Percentiles rank a stretch among this genome's conserved stretches.
phyloP scores from a whole-genome alignment of 2,113 vertebrate genomes.

The Cephalopterus ornatus region DNA sequence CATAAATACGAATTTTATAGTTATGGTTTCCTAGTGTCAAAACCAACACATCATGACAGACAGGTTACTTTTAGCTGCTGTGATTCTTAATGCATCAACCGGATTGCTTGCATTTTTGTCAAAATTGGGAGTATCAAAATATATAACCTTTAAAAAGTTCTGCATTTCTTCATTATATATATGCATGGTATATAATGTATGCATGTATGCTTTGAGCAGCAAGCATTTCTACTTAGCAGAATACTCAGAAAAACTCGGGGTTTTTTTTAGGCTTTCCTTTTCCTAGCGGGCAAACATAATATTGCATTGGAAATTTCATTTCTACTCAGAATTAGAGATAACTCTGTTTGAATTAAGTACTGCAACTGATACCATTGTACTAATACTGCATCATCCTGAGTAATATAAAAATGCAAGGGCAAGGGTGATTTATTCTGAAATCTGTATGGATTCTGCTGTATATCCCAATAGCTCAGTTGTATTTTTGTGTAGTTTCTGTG shows the following conservation, averaged over 20 bases:
- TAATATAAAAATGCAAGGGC: background rate
- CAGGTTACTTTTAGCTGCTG: background rate
- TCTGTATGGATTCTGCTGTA: background rate
- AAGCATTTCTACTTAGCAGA: background rate
- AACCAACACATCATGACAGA: background rate
- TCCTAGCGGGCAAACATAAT: background rate
- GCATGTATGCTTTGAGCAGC: background rate
- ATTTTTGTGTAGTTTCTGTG: background rate
- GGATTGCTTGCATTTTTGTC: background rate
- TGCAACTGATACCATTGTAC: background rate
- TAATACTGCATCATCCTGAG: background rate
- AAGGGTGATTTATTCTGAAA: background rate
- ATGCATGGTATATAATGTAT: no score
- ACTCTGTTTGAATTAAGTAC: background rate
- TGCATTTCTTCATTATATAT: background rate
- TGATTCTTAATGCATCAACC: background rate
- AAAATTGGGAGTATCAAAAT: background rate
- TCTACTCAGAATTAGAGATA: background rate
- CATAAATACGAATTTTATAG: constrained; percentile 51
- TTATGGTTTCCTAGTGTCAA: constrained; percentile 25
- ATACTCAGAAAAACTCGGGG: background rate
- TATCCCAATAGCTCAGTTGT: background rate
- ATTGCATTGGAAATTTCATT: background rate
- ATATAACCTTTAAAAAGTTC: background rate
- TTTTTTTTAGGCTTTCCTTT: background rate